Conservation (phyloP, 2,888 invertebrate genomes). For the Xylocampa areola region DNA sequence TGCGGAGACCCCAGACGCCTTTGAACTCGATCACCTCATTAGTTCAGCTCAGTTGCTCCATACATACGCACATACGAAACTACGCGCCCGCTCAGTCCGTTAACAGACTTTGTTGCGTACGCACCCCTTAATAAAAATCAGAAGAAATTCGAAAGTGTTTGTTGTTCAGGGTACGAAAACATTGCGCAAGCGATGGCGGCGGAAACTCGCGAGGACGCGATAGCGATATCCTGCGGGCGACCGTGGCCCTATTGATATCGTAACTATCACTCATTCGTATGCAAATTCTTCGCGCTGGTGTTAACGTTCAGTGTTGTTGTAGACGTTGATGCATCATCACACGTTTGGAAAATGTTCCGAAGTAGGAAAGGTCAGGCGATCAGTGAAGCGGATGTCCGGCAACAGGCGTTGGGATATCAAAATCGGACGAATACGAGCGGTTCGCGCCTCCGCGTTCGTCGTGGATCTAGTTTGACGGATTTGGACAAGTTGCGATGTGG, state of each 20-base stretch:
- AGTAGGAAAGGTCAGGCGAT: conserved; percentile 81
- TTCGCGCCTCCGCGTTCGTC: conserved; percentile 90
- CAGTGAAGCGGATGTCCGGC: conserved; percentile 85
- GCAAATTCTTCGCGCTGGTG: conserved; percentile 81
- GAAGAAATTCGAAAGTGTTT: conserved; percentile 66
- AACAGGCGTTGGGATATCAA: conserved; percentile 86
- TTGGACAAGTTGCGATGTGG: conserved; percentile 91
- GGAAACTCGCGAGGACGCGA: conserved; percentile 83
- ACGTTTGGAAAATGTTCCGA: conserved; percentile 77
- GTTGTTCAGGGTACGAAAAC: conserved; percentile 64
- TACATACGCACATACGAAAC: conserved; percentile 76
- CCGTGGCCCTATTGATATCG: conserved; percentile 87
- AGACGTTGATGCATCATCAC: conserved; percentile 69
- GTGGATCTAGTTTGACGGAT: conserved; percentile 93
- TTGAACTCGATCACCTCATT: conserved; percentile 88
- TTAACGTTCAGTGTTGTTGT: conserved; percentile 73
- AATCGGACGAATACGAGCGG: conserved; percentile 82
- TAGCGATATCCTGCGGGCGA: conserved; percentile 87
- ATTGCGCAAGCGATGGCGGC: conserved; percentile 81
- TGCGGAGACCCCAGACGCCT: conserved; percentile 78
- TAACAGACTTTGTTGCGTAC: conserved; percentile 80
- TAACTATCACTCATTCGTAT: conserved; percentile 82
- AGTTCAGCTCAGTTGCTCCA: conserved; percentile 82
- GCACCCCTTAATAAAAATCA: conserved; percentile 72
- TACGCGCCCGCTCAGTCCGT: conserved; percentile 81